Conservation (phyloP, 2,797 vertebrate species). For the Danionella dracula region DNA sequence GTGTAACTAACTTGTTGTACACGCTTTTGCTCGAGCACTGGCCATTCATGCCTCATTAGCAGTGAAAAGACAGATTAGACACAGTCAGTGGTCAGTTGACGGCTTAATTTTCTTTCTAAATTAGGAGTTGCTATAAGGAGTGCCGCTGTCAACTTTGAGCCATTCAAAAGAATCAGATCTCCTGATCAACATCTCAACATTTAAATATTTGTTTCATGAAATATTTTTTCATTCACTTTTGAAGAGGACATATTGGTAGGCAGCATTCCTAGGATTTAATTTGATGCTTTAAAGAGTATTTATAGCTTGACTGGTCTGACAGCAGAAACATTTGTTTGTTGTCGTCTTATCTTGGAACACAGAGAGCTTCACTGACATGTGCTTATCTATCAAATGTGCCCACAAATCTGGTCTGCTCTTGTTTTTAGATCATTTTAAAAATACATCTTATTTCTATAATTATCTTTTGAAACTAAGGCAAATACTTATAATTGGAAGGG, state of each 20-base stretch:
- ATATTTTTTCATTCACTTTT: too few species aligned
- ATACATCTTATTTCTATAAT: neutral
- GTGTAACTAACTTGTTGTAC: conserved; percentile 24
- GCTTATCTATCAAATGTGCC: conserved; percentile 26
- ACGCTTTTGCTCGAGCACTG: conserved; percentile 52
- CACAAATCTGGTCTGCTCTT: conserved; percentile 9
- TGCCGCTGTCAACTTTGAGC: conserved; percentile 56
- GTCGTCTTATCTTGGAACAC: conserved; percentile 58
- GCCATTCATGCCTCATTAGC: conserved; percentile 54
- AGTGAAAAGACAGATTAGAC: conserved; percentile 65
- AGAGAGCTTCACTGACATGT: conserved; percentile 41
- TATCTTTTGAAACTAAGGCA: neutral
- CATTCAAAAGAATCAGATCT: conserved; percentile 30
- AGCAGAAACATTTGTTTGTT: conserved; percentile 42
- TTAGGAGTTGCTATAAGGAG: conserved; percentile 53
- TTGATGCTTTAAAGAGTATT: conserved; percentile 22
- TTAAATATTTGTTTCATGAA: too few species aligned
- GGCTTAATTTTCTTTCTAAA: conserved; percentile 61
- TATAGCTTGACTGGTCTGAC: conserved; percentile 14
- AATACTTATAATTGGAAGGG: neutral
- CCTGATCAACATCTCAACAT: neutral
- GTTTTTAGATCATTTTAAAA: neutral
- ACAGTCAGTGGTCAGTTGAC: conserved; percentile 68
- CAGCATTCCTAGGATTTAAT: too few species aligned
- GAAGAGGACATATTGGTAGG: too few species aligned